A percentile compares a stretch with the other conserved stretches of the same genome.
phyloP scores from a whole-genome alignment of 2,888 invertebrate genomes.

The Coelinius sp. region DNA sequence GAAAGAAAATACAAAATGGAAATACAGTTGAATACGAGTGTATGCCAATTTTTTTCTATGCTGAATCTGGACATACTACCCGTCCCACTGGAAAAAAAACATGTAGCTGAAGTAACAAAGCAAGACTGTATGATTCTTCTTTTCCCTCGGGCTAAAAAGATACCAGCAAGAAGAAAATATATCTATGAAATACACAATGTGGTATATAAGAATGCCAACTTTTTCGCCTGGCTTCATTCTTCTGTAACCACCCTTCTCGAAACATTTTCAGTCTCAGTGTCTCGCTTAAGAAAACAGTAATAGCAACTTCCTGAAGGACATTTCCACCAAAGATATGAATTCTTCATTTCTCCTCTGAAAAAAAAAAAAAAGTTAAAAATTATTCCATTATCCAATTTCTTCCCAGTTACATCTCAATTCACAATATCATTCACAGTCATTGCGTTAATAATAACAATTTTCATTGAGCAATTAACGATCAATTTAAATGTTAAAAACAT shows the following conservation, averaged over 20 bases:
- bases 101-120: slow-evolving; percentile 13
- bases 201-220: slow-evolving; percentile 8
- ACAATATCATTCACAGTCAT: background rate
- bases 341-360: background rate
- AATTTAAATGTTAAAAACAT: slow-evolving; percentile 4
- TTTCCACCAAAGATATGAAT: background rate
- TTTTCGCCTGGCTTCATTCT: slow-evolving; percentile 12
- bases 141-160: background rate
- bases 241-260: background rate
- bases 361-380: background rate
- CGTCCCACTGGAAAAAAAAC: background rate
- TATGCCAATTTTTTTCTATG: background rate
- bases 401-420: slow-evolving; percentile 1
- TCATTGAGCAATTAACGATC: background rate
- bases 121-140: background rate
- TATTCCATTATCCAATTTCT: background rate
- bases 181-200: slow-evolving; percentile 3
- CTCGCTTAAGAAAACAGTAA: slow-evolving; percentile 7
- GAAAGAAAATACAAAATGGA: background rate
- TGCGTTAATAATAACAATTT: background rate
- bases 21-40: background rate
- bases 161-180: background rate
- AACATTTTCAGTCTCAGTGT: background rate
- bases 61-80: slow-evolving; percentile 4
- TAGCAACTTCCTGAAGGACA: slow-evolving; percentile 2